Conservation (phyloP, 2,888 invertebrate genomes). For the Cenopis cana region DNA sequence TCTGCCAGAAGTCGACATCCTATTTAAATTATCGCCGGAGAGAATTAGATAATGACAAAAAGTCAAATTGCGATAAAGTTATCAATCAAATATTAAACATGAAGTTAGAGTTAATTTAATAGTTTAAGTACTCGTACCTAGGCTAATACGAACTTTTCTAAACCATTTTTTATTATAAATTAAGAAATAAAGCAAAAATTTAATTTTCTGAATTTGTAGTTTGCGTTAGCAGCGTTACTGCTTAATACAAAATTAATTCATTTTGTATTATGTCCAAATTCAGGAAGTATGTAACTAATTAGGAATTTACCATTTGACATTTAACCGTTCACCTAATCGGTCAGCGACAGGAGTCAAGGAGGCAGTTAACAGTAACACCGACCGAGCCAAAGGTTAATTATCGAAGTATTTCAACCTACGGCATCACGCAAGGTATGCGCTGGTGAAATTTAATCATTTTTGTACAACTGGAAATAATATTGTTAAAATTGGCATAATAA, state of each 20-base stretch:
- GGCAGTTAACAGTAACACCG: conserved; percentile 44
- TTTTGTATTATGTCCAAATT: neutral
- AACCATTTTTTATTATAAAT: neutral
- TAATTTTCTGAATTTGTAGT: too few relatives aligned
- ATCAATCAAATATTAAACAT: too few relatives aligned
- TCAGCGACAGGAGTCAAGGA: conserved; percentile 35
- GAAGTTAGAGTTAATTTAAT: too few relatives aligned
- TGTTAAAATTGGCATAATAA: neutral
- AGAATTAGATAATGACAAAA: too few relatives aligned
- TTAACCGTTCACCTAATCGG: conserved; percentile 42
- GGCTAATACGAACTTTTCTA: neutral
- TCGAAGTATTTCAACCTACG: conserved; percentile 44
- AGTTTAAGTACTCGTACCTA: too few relatives aligned
- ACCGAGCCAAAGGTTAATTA: conserved; percentile 47
- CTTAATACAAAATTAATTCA: too few relatives aligned
- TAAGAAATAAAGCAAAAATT: too few relatives aligned
- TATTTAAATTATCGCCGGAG: too few relatives aligned
- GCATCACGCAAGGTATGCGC: conserved; percentile 14
- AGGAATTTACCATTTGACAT: conserved; percentile 22
- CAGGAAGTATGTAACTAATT: neutral
- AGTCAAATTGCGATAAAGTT: too few relatives aligned
- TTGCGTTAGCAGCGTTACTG: too few relatives aligned
- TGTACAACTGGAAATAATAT: neutral
- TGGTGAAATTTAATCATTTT: conserved; percentile 6
- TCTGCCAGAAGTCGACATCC: too few relatives aligned